A percentile compares a stretch with the other conserved stretches of the same genome.
phyloP scores from a whole-genome alignment of 2,888 invertebrate species.

The Agrotis exclamationis region DNA sequence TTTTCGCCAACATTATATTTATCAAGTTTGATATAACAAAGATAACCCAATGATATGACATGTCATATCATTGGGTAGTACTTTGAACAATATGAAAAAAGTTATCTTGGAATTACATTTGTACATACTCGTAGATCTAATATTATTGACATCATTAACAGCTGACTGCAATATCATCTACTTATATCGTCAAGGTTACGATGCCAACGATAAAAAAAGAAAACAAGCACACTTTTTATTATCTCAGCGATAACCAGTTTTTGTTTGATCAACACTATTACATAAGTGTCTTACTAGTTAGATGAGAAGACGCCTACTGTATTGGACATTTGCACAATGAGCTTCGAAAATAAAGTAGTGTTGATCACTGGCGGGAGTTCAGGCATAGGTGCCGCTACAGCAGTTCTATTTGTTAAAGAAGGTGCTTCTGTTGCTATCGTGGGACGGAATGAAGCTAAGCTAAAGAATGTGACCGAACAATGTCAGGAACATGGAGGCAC shows the following conservation, averaged over 20 bases:
- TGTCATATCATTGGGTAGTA: too few relatives aligned
- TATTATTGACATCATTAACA: neutral
- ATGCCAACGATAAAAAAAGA: neutral
- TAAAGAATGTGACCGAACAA: constrained; percentile 59
- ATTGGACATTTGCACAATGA: constrained; percentile 44
- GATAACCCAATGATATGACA: neutral
- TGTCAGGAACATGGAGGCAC: constrained; percentile 35
- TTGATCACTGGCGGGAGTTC: constrained; percentile 77
- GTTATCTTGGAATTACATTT: too few relatives aligned
- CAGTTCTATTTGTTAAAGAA: constrained; percentile 71
- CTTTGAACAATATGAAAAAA: too few relatives aligned
- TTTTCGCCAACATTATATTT: neutral
- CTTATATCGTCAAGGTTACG: neutral
- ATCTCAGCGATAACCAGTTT: constrained; percentile 11
- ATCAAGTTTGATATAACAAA: neutral
- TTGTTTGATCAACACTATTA: neutral
- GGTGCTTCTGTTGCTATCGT: constrained; percentile 73
- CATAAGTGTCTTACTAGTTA: neutral
- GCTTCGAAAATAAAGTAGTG: constrained; percentile 69
- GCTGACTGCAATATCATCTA: neutral
- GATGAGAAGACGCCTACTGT: neutral
- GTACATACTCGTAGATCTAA: neutral
- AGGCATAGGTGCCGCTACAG: constrained; percentile 77
- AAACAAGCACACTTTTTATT: neutral
- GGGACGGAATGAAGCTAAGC: constrained; percentile 70